Evolutionary conservation across 2,113 vertebrate species (phyloP).

Genomic region (Charina bottae): DNA sequence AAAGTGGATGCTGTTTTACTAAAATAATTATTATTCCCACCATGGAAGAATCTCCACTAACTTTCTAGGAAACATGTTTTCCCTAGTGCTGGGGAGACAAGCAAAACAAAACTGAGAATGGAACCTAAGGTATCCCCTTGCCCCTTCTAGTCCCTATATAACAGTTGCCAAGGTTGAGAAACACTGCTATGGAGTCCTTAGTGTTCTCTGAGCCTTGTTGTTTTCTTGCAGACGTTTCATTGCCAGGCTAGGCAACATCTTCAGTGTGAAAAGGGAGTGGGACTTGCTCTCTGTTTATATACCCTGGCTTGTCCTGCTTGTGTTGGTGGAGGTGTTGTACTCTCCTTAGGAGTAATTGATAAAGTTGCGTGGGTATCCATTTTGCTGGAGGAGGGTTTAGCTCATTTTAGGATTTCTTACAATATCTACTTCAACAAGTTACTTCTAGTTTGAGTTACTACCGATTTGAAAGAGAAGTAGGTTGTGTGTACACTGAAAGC

Average conservation of each 20-base stretch:
- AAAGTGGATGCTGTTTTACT: neutral
- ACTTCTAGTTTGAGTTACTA: neutral
- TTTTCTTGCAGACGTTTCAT: no score
- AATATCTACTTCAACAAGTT: neutral
- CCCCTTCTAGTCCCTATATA: neutral
- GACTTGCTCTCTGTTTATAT: no score
- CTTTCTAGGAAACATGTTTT: neutral
- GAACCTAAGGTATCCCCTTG: neutral
- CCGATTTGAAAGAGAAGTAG: neutral
- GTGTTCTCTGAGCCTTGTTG: no score
- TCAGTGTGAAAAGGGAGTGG: no score
- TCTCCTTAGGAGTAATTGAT: no score
- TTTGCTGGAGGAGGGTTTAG: no score
- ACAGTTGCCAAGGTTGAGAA: no score
- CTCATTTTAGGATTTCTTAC: neutral
- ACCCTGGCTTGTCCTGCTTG: no score
- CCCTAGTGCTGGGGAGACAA: neutral
- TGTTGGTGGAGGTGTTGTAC: no score
- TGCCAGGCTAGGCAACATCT: no score
- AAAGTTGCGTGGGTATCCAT: no score
- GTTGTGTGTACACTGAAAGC: neutral
- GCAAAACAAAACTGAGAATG: neutral
- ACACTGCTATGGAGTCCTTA: no score
- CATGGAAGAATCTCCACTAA: neutral
- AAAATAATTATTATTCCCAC: neutral